Evolutionary conservation across 2,113 vertebrate species (phyloP).

Genomic region (Dasyprocta punctata): DNA sequence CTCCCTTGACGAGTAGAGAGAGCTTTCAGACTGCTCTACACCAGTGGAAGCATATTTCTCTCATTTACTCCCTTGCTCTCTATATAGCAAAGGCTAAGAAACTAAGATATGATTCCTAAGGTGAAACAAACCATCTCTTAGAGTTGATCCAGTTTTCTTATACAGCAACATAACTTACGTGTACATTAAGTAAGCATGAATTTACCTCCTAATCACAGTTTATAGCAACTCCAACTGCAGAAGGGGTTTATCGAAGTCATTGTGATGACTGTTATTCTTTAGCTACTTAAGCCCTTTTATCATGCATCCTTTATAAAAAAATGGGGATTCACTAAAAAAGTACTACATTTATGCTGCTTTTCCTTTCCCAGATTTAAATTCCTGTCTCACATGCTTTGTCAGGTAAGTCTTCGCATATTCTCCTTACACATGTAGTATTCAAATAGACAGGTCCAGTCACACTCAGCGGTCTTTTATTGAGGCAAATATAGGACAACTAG

Average conservation of each 20-base stretch:
- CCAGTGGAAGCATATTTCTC: neutral
- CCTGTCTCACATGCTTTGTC: neutral
- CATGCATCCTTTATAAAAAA: neutral
- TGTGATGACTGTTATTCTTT: neutral
- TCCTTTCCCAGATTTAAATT: conserved; percentile 31
- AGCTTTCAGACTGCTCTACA: neutral
- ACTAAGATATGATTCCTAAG: neutral
- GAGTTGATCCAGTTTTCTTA: neutral
- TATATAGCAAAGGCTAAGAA: neutral
- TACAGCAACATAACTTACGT: neutral
- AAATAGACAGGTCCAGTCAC: neutral
- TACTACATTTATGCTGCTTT: neutral
- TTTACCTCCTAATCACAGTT: neutral
- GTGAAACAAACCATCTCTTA: neutral
- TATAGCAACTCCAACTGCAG: neutral
- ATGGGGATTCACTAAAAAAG: neutral
- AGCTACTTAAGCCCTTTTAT: neutral
- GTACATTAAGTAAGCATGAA: neutral
- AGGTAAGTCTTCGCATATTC: neutral
- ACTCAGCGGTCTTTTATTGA: neutral
- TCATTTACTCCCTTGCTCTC: neutral
- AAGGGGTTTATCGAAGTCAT: neutral
- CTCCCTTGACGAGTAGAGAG: neutral
- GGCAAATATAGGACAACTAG: conserved; percentile 20
- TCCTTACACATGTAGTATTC: neutral